Conservation (phyloP, 2,797 vertebrate genomes). For the Okamejei kenojei region DNA sequence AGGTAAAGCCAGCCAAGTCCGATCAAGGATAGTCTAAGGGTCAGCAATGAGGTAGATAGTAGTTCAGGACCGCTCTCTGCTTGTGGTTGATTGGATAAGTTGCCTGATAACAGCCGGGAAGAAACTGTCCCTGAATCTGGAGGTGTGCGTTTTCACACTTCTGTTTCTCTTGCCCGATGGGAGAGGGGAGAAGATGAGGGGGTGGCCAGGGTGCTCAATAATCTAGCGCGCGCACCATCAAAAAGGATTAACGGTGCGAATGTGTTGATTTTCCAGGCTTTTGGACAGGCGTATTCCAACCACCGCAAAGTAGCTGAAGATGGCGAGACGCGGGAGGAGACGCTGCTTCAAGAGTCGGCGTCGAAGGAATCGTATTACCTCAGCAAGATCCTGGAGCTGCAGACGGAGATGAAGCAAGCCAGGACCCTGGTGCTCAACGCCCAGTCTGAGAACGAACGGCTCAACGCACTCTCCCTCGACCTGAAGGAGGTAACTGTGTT, state of each 20-base stretch:
- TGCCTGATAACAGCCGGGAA: too few species aligned
- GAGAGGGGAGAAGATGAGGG: too few species aligned
- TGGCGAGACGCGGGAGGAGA: conserved; percentile 90
- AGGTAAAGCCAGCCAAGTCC: too few species aligned
- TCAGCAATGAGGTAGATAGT: too few species aligned
- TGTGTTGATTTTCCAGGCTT: conserved; percentile 65
- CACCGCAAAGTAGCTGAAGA: conserved; percentile 95
- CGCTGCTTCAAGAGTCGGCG: conserved; percentile 85
- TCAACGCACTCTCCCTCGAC: conserved; percentile 71
- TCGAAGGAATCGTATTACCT: conserved; percentile 91
- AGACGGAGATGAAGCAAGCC: conserved; percentile 78
- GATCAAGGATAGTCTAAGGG: too few species aligned
- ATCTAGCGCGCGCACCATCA: not conserved
- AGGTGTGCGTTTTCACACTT: too few species aligned
- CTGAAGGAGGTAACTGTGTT: conserved; percentile 73
- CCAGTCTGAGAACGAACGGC: conserved; percentile 80
- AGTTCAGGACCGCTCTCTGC: too few species aligned
- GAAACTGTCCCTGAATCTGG: too few species aligned
- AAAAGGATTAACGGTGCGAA: not conserved
- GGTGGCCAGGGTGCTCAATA: not conserved
- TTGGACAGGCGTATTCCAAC: conserved; percentile 88
- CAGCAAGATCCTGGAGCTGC: conserved; percentile 80
- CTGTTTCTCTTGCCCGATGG: too few species aligned
- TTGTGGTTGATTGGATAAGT: too few species aligned
- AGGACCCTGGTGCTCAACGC: conserved; percentile 72